Evolutionary conservation across 2,888 invertebrate genomes (phyloP).

Genomic region (Sphecodes monilicornis): DNA sequence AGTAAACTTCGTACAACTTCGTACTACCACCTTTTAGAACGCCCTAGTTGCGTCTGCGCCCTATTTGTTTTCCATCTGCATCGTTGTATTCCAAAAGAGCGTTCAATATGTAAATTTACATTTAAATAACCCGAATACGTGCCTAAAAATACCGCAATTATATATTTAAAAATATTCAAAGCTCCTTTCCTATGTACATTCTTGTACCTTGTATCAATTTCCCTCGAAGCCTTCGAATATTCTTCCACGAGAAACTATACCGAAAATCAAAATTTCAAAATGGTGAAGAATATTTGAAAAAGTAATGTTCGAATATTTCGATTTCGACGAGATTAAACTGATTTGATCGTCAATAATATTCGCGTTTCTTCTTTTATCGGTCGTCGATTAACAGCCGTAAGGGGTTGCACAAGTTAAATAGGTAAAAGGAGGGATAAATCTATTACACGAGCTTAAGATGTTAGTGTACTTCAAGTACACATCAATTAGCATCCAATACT

Average conservation of each 20-base stretch:
- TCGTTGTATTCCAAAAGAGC: conserved; percentile 16
- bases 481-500: neutral
- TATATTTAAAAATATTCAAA: conserved; percentile 9
- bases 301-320: neutral
- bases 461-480: neutral
- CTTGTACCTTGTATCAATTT: neutral
- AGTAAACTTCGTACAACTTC: conserved; percentile 51
- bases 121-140: conserved; percentile 7
- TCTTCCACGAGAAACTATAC: neutral
- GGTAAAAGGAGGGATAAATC: conserved; percentile 6
- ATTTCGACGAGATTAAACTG: neutral
- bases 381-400: neutral
- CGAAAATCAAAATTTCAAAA: neutral
- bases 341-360: neutral
- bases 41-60: conserved; percentile 65
- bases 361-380: neutral
- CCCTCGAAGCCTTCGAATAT: too few species aligned
- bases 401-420: conserved; percentile 4
- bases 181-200: neutral
- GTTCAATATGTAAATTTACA: conserved; percentile 22
- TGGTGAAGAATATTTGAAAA: neutral
- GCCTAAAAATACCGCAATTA: conserved; percentile 6
- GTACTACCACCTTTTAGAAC: conserved; percentile 39
- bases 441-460: conserved; percentile 5
- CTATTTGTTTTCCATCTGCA: conserved; percentile 12